Evolutionary conservation across 2,797 vertebrate species (phyloP).

Genomic region (Acanthiza pusilla): DNA sequence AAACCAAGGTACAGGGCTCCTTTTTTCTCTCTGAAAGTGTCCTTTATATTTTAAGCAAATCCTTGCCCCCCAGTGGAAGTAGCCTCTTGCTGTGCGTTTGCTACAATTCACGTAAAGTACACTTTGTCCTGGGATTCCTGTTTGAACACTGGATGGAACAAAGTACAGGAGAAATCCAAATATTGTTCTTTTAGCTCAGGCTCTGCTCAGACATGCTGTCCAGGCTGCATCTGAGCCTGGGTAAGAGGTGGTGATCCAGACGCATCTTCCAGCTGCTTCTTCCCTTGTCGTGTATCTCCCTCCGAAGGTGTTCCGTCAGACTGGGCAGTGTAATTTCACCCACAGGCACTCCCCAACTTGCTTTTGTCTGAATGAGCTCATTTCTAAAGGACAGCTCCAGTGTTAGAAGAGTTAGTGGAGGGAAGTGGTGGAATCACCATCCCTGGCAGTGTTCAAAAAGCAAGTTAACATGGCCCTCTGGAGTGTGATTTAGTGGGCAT

Average conservation of each 20-base stretch:
- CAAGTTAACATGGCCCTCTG: background rate
- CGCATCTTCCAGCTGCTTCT: background rate
- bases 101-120: background rate
- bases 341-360: background rate
- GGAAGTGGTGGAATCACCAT: background rate
- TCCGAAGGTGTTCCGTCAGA: background rate
- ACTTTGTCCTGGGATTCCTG: constrained; percentile 8
- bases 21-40: background rate
- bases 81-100: background rate
- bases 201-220: background rate
- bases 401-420: background rate
- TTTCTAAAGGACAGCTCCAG: background rate
- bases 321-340: background rate
- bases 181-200: background rate
- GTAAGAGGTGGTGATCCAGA: background rate
- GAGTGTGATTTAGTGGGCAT: background rate
- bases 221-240: background rate
- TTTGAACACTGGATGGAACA: background rate
- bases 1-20: background rate
- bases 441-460: background rate
- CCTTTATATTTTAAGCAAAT: background rate
- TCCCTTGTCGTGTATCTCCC: background rate
- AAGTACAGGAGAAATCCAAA: constrained; percentile 60
- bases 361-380: accelerated
- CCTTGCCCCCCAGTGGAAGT: background rate